Conservation (phyloP, 2,888 invertebrate species). For the Tiliacea aurago region DNA sequence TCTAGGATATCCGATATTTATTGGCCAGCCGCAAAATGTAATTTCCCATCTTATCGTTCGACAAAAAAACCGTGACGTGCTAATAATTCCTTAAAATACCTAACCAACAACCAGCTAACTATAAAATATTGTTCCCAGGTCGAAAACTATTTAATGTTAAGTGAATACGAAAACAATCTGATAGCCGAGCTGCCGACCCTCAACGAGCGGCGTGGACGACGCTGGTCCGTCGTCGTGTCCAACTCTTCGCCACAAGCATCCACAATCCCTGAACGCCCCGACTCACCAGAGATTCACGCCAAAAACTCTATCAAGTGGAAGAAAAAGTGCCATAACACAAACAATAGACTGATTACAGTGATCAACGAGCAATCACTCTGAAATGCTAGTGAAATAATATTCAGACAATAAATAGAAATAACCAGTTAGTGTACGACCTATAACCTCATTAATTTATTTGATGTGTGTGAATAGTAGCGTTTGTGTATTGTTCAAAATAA, state of each 20-base stretch:
- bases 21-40: no score
- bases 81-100: no score
- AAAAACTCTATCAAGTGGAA: constrained; percentile 85
- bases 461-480: constrained; percentile 88
- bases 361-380: constrained; percentile 94
- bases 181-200: constrained; percentile 94
- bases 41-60: no score
- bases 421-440: constrained; percentile 84
- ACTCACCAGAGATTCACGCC: constrained; percentile 81
- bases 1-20: no score
- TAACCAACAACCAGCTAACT: neutral
- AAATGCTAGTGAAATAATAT: constrained; percentile 80
- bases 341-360: constrained; percentile 93
- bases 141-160: constrained; percentile 96
- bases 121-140: constrained; percentile 86
- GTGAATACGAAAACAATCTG: constrained; percentile 96
- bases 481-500: constrained; percentile 88
- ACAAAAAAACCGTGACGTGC: no score
- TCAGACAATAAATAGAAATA: constrained; percentile 86
- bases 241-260: constrained; percentile 79
- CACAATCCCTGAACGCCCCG: constrained; percentile 76
- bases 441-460: constrained; percentile 91
- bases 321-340: constrained; percentile 89
- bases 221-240: constrained; percentile 93
- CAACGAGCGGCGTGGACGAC: constrained; percentile 93